phyloP scores from a whole-genome alignment of 2,113 vertebrate genomes.

The Turdus rufiventris region DNA sequence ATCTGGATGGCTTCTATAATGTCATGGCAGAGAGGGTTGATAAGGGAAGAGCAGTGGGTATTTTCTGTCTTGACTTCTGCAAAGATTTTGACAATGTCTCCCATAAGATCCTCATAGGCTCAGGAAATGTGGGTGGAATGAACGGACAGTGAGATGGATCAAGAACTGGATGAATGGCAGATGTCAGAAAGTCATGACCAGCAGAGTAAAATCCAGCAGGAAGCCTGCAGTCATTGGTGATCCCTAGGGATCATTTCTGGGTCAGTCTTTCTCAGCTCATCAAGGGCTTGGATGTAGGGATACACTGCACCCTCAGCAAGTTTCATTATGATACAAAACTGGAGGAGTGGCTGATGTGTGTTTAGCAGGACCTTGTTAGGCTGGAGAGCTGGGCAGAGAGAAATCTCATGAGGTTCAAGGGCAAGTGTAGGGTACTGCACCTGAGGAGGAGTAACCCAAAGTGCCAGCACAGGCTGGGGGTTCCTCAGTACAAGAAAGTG shows the following conservation, averaged over 20 bases:
- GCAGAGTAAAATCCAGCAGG: background rate
- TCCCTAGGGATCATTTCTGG: background rate
- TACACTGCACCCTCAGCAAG: background rate
- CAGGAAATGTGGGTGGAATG: background rate
- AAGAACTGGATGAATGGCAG: background rate
- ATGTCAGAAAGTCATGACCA: background rate
- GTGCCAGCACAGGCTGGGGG: background rate
- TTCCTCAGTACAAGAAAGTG: background rate
- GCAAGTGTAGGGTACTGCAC: background rate
- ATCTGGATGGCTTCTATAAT: background rate
- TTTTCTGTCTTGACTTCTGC: background rate
- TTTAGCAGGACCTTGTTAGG: background rate
- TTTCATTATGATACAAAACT: background rate
- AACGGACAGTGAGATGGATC: background rate
- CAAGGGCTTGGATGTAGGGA: background rate
- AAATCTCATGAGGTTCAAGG: background rate
- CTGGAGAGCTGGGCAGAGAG: background rate
- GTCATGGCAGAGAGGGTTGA: background rate
- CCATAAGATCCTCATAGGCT: background rate
- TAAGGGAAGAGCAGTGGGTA: background rate
- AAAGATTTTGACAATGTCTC: background rate
- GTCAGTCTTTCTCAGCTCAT: background rate
- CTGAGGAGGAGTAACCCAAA: background rate
- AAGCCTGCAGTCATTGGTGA: background rate
- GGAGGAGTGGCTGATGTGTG: fast-evolving